Evolutionary conservation across 2,888 invertebrate species (phyloP).

Genomic region (Papilio gigon): DNA sequence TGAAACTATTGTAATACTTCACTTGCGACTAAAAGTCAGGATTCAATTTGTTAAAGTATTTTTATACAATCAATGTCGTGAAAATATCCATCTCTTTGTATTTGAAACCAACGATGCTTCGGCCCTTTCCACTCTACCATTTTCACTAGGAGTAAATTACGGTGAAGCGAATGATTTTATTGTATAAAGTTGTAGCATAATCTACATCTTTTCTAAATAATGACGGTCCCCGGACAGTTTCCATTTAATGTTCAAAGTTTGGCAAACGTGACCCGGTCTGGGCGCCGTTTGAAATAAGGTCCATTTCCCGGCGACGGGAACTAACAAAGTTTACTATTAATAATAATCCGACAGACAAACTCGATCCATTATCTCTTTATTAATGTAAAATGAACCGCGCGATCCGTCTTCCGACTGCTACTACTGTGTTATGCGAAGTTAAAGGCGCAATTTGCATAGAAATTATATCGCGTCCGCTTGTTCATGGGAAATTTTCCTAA

Average conservation of each 20-base stretch:
- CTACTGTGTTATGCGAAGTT: slow-evolving; percentile 72
- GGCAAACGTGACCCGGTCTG: slow-evolving; percentile 33
- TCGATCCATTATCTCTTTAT: slow-evolving; percentile 52
- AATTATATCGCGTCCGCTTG: slow-evolving; percentile 79
- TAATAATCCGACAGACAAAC: slow-evolving; percentile 40
- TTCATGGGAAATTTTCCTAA: slow-evolving; percentile 81
- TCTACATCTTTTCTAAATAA: slow-evolving; percentile 38
- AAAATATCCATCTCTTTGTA: not conserved
- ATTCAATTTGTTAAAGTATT: not conserved
- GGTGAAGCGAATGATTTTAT: slow-evolving; percentile 15
- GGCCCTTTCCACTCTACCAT: not conserved
- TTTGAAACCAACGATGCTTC: not conserved
- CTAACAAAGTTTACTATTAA: slow-evolving; percentile 50
- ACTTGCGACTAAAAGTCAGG: not conserved
- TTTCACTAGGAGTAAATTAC: slow-evolving; percentile 7
- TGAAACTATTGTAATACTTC: not conserved
- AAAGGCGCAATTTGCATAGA: slow-evolving; percentile 81
- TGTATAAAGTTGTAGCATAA: slow-evolving; percentile 21
- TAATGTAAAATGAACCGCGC: slow-evolving; percentile 59
- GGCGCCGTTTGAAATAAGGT: slow-evolving; percentile 26
- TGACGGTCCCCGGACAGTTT: slow-evolving; percentile 35
- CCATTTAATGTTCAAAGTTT: slow-evolving; percentile 40
- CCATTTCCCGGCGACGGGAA: slow-evolving; percentile 37
- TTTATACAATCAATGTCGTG: not conserved
- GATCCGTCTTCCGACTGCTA: slow-evolving; percentile 51